Percentiles rank a stretch among this genome's conserved stretches.
Conservation (phyloP, 2,797 vertebrate species). For the Liparis tanakae region DNA sequence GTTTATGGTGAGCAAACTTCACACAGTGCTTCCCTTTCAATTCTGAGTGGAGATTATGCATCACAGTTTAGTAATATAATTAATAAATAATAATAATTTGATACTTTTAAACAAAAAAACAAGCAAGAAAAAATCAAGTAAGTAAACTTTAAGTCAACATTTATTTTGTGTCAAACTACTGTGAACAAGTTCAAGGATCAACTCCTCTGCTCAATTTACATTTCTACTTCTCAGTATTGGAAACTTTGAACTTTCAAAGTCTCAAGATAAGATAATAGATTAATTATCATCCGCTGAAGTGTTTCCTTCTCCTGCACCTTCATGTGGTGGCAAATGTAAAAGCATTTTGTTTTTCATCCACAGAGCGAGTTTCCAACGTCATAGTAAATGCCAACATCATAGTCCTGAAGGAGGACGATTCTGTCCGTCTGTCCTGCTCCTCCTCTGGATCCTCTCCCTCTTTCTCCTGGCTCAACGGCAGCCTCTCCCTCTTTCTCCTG, state of each 20-base stretch:
- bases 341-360: neutral
- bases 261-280: neutral
- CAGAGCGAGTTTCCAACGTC: constrained; percentile 60
- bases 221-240: too few species aligned
- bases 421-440: constrained; percentile 64
- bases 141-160: neutral
- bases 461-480: too few species aligned
- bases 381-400: constrained; percentile 32
- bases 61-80: neutral
- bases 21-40: neutral
- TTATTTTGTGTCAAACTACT: neutral
- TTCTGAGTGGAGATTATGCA: neutral
- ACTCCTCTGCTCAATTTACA: too few species aligned
- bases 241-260: neutral
- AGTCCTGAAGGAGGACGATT: constrained; percentile 57
- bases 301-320: neutral
- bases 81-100: neutral
- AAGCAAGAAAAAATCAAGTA: neutral
- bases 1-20: constrained; percentile 50
- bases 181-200: too few species aligned
- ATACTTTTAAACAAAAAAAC: neutral
- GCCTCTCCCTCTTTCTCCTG: too few species aligned
- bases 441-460: constrained; percentile 47
- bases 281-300: neutral
- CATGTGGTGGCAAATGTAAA: neutral